These are phyloP conservation scores for Gonatopus flavifemur DNA, from an alignment of 1,140 invertebrate species.

Conservation along the genomic window DNA sequence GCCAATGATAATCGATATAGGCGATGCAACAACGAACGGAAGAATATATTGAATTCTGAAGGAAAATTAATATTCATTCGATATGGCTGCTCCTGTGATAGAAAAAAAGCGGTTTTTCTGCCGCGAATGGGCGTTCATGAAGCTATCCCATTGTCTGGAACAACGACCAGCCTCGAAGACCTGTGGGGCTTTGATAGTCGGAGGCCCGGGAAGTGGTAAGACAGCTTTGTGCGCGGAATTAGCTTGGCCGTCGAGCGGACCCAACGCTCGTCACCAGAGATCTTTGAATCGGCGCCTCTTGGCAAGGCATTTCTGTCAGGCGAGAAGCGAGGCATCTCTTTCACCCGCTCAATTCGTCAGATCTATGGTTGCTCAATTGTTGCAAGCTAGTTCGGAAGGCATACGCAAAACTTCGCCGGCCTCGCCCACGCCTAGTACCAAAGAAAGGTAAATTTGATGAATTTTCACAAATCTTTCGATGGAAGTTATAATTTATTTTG, in stretches of 20 bases:
- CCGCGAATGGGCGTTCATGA: slow-evolving; percentile 93
- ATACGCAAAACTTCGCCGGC: slow-evolving; percentile 37
- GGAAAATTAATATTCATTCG: slow-evolving; percentile 16
- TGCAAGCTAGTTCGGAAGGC: slow-evolving; percentile 51
- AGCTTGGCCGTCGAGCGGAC: slow-evolving; percentile 70
- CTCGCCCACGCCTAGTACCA: slow-evolving; percentile 7
- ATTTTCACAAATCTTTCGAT: too few species aligned
- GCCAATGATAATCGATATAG: too few species aligned
- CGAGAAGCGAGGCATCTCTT: slow-evolving; percentile 59
- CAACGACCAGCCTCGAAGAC: slow-evolving; percentile 75
- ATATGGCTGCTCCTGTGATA: slow-evolving; percentile 56
- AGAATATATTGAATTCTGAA: too few species aligned
- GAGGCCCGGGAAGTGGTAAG: slow-evolving; percentile 87
- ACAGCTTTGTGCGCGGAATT: slow-evolving; percentile 83
- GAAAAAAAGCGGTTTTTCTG: slow-evolving; percentile 74
- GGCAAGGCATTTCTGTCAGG: slow-evolving; percentile 82
- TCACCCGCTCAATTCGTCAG: slow-evolving; percentile 82
- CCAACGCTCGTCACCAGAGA: slow-evolving; percentile 68
- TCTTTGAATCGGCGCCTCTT: slow-evolving; percentile 75
- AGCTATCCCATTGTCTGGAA: slow-evolving; percentile 88
- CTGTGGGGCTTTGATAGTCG: slow-evolving; percentile 81
- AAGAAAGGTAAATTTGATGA: too few species aligned
- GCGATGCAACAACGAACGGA: too few species aligned
- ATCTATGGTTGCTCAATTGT: slow-evolving; percentile 76
- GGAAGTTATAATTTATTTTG: too few species aligned